Percentiles rank a stretch among this genome's conserved stretches.
These are phyloP conservation scores for Pseudeuparius sepicola DNA, from an alignment of 2,888 invertebrate species.

Conservation along the genomic window DNA sequence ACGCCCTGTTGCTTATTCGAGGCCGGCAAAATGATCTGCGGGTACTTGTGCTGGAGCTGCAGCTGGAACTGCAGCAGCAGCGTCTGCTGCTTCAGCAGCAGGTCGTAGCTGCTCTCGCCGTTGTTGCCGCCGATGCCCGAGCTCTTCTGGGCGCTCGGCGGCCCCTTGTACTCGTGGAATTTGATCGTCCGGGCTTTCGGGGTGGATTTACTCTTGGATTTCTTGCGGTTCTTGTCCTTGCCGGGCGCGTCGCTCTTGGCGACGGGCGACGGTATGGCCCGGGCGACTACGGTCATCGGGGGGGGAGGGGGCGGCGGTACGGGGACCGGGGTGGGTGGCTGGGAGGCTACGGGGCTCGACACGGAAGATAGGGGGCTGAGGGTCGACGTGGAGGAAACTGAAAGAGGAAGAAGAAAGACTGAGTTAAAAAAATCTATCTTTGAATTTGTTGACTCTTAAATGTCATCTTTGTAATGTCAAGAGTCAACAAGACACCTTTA, in stretches of 20 bases:
- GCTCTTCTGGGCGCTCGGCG: slow-evolving; percentile 72
- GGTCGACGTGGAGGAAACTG: slow-evolving; percentile 56
- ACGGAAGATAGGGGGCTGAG: slow-evolving; percentile 57
- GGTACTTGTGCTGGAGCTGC: slow-evolving; percentile 73
- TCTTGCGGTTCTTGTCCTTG: slow-evolving; percentile 73
- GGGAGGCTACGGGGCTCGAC: slow-evolving; percentile 45
- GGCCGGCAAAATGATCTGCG: slow-evolving; percentile 72
- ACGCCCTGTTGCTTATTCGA: slow-evolving; percentile 41
- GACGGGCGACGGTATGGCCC: slow-evolving; percentile 36
- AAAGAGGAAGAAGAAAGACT: too few relatives aligned
- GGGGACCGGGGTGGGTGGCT: slow-evolving; percentile 45
- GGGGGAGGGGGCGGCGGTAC: slow-evolving; percentile 45
- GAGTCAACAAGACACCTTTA: not conserved
- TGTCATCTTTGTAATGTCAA: too few relatives aligned
- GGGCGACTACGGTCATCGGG: slow-evolving; percentile 41
- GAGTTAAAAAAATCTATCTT: too few relatives aligned
- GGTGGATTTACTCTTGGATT: slow-evolving; percentile 68
- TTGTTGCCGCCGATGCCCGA: slow-evolving; percentile 39
- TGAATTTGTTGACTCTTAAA: too few relatives aligned
- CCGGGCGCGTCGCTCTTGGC: slow-evolving; percentile 48
- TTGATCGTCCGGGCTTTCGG: slow-evolving; percentile 85
- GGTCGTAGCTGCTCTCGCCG: slow-evolving; percentile 79
- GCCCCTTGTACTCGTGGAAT: slow-evolving; percentile 94
- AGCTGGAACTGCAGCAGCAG: slow-evolving; percentile 80
- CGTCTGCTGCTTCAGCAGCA: slow-evolving; percentile 89